A percentile compares a stretch with the other conserved stretches of the same genome.
phyloP scores from a whole-genome alignment of 2,888 invertebrate species.

The Diarsia rubi region DNA sequence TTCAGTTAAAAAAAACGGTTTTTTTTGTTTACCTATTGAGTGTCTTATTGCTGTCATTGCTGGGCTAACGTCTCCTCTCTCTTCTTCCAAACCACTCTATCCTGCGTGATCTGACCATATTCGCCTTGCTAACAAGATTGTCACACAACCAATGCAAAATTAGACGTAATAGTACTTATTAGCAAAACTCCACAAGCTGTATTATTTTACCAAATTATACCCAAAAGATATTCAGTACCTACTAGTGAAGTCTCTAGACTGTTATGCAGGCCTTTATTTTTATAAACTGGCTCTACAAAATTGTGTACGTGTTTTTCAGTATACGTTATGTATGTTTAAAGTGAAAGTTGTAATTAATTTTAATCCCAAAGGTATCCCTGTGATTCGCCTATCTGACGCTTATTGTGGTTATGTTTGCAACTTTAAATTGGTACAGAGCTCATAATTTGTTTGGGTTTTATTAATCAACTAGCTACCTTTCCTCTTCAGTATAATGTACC shows the following conservation, averaged over 20 bases:
- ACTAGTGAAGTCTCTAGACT: constrained; percentile 1
- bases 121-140: background rate
- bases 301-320: constrained; percentile 11
- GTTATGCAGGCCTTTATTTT: constrained; percentile 34
- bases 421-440: constrained; percentile 50
- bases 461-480: constrained; percentile 2
- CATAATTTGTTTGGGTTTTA: constrained; percentile 29
- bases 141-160: background rate
- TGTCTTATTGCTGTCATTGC: background rate
- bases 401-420: constrained; percentile 33
- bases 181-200: background rate
- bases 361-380: constrained; percentile 42
- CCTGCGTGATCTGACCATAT: background rate
- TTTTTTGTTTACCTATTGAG: background rate
- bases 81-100: background rate
- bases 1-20: too few species aligned
- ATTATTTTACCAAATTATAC: background rate
- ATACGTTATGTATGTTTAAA: constrained; percentile 9
- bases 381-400: constrained; percentile 15
- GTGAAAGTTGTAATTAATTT: constrained; percentile 60
- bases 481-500: background rate
- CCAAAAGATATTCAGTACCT: constrained; percentile 2
- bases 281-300: constrained; percentile 20
- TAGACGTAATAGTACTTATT: background rate
- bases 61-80: background rate